A percentile compares a stretch with the other conserved stretches of the same genome.
Evolutionary conservation across 1,140 invertebrate genomes (phyloP).

Genomic region (Mamestra configurata): DNA sequence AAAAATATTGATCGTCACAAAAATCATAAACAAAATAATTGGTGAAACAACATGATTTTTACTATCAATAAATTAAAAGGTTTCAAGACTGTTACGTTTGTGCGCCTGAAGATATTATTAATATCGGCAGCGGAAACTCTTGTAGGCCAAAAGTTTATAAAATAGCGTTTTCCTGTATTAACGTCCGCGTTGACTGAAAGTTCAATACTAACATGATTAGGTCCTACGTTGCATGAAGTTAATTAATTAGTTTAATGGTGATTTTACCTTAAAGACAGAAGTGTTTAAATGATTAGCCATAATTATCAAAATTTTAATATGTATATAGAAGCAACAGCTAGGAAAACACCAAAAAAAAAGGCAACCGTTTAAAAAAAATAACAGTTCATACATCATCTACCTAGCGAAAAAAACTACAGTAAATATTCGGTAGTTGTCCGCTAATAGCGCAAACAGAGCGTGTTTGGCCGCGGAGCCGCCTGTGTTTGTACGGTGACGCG

Average conservation of each 20-base stretch:
- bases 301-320: too few relatives aligned
- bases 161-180: constrained; percentile 20
- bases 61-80: constrained; percentile 23
- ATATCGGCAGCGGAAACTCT: constrained; percentile 16
- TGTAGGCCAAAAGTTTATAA: constrained; percentile 37
- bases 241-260: not conserved
- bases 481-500: constrained; percentile 27
- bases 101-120: constrained; percentile 34
- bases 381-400: not conserved
- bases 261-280: too few relatives aligned
- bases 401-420: not conserved
- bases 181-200: constrained; percentile 17
- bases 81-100: not conserved
- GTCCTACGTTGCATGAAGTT: too few relatives aligned
- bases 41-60: constrained; percentile 20
- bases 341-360: too few relatives aligned
- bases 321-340: not conserved
- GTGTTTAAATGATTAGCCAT: too few relatives aligned
- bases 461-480: constrained; percentile 37
- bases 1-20: not conserved
- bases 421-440: constrained; percentile 13
- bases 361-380: not conserved
- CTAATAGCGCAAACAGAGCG: constrained; percentile 12
- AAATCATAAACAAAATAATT: constrained; percentile 3
- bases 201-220: too few relatives aligned